Percentiles rank a stretch among this genome's conserved stretches.
phyloP scores from a whole-genome alignment of 2,113 vertebrate genomes.

The Pseudopipra pipra region DNA sequence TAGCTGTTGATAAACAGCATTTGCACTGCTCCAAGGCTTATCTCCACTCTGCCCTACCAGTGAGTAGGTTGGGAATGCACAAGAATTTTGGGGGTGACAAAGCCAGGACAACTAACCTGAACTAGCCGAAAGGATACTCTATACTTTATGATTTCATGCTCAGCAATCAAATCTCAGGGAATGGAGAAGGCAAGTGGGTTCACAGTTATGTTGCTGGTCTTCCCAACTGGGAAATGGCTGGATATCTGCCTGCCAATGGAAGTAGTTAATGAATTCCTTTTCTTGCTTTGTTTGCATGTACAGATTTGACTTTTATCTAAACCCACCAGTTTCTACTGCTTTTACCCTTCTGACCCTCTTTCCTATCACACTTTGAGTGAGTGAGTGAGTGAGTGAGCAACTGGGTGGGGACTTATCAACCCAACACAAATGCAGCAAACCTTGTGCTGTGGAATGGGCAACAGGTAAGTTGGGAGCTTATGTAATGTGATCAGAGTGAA shows the following conservation, averaged over 20 bases:
- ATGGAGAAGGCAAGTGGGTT: background rate
- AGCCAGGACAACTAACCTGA: background rate
- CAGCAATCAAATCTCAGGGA: background rate
- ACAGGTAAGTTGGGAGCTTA: background rate
- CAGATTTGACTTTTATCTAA: background rate
- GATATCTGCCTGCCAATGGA: background rate
- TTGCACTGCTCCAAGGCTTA: background rate
- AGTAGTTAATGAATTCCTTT: background rate
- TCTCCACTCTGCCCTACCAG: background rate
- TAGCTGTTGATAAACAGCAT: background rate
- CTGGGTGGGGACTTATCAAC: background rate
- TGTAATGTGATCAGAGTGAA: background rate
- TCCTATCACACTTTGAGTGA: fast-evolving
- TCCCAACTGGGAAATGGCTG: background rate
- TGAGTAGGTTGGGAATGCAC: background rate
- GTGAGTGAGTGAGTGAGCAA: fast-evolving
- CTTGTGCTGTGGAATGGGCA: background rate
- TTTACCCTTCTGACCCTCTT: background rate
- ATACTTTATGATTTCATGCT: background rate
- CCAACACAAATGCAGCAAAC: background rate
- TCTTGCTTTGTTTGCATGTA: background rate
- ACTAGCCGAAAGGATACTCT: background rate
- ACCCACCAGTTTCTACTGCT: background rate
- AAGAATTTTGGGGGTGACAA: background rate
- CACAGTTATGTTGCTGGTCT: background rate